Evolutionary conservation across 2,888 invertebrate genomes (phyloP).

Genomic region (Aradus depressus): DNA sequence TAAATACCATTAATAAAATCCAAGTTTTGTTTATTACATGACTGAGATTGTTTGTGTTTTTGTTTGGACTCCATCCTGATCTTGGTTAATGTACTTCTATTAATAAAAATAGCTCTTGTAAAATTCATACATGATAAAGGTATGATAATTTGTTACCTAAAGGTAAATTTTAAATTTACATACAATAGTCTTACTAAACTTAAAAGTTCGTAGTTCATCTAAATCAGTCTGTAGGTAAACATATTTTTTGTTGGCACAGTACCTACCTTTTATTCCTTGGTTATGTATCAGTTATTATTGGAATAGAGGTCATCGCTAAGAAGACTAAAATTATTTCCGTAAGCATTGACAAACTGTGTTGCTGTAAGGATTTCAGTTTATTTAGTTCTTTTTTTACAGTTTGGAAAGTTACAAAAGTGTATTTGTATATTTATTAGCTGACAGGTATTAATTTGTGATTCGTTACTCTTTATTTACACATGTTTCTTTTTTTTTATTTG

Average conservation of each 20-base stretch:
- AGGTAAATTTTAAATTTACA: no score
- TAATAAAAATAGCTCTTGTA: no score
- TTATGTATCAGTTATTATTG: constrained; percentile 17
- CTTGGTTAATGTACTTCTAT: no score
- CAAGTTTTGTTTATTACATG: background rate
- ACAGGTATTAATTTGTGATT: background rate
- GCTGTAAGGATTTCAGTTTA: constrained; percentile 3
- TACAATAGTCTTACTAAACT: no score
- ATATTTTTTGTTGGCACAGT: constrained; percentile 6
- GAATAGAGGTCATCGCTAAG: constrained; percentile 18
- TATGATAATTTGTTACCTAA: no score
- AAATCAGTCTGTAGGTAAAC: background rate
- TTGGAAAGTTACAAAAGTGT: background rate
- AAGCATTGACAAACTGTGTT: no score
- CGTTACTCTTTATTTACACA: background rate
- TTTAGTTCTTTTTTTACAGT: background rate
- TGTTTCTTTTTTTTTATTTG: constrained; percentile 10
- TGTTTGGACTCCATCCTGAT: no score
- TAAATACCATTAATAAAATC: no score
- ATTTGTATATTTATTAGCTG: background rate
- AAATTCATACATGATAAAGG: no score
- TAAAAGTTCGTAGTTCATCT: background rate
- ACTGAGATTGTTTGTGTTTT: no score
- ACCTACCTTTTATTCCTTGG: constrained; percentile 6
- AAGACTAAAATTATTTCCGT: no score